These are phyloP conservation scores for Anaspis maculata DNA, from an alignment of 2,888 invertebrate species.

Conservation along the genomic window DNA sequence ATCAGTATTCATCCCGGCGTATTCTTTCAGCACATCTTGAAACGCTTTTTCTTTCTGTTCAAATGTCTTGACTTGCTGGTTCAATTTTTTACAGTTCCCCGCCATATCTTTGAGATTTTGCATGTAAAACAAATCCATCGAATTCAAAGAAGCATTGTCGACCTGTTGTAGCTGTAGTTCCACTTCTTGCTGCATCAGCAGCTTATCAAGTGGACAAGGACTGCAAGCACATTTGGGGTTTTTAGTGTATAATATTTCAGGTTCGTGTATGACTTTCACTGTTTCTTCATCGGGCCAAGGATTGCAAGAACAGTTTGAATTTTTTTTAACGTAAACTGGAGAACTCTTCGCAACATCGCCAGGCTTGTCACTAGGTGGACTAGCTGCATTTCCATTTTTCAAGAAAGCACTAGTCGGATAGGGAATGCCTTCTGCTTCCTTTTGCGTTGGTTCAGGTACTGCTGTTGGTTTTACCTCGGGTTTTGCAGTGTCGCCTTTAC, in stretches of 20 bases:
- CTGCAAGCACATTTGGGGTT: conserved; percentile 4
- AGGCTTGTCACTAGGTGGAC: background rate
- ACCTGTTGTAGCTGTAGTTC: background rate
- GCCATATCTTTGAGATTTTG: conserved; percentile 46
- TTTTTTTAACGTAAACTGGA: background rate
- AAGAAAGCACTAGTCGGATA: no score
- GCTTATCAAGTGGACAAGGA: conserved; percentile 2
- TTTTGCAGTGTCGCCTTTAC: background rate
- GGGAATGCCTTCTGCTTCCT: background rate
- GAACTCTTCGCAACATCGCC: background rate
- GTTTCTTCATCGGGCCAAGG: conserved; percentile 3
- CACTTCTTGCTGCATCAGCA: background rate
- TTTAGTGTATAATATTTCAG: background rate
- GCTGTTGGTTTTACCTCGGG: no score
- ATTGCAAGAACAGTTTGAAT: background rate
- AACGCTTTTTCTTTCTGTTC: conserved; percentile 59
- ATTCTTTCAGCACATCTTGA: conserved; percentile 36
- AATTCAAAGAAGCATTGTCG: conserved; percentile 21
- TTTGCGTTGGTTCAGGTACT: background rate
- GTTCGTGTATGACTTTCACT: background rate
- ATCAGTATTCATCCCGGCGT: no score
- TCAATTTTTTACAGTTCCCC: conserved; percentile 51
- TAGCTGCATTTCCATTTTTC: background rate
- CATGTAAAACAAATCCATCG: conserved; percentile 41
- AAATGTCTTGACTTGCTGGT: conserved; percentile 53